These are phyloP conservation scores for Capreolus pygargus DNA, from an alignment of 2,113 vertebrate genomes.

Conservation along the genomic window DNA sequence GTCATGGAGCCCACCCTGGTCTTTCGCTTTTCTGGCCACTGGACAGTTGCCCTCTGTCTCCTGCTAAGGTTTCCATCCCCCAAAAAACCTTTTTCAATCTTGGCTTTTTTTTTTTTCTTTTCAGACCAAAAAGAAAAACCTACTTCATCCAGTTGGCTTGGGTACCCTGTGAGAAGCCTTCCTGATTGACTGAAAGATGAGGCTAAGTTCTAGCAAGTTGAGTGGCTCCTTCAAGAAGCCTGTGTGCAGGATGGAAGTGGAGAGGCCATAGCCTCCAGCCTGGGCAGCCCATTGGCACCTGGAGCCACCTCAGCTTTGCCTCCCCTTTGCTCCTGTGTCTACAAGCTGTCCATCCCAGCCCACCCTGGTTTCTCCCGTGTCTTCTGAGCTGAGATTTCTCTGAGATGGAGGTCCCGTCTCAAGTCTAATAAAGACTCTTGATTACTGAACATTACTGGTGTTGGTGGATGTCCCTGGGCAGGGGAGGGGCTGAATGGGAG, in stretches of 20 bases:
- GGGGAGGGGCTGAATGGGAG: not conserved
- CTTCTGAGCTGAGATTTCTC: not conserved
- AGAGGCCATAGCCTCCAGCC: not conserved
- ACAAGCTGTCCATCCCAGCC: not conserved
- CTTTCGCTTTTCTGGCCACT: not conserved
- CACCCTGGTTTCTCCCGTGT: not conserved
- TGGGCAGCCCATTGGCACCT: fast-evolving
- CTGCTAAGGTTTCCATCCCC: not conserved
- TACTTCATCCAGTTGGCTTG: not conserved
- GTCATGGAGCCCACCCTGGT: too few relatives aligned
- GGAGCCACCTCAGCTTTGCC: not conserved
- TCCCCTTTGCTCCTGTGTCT: not conserved
- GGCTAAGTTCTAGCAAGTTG: not conserved
- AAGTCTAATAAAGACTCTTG: constrained; percentile 61
- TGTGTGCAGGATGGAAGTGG: not conserved
- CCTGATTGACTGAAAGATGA: not conserved
- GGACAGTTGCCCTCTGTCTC: not conserved
- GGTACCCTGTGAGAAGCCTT: not conserved
- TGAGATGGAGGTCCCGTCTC: not conserved
- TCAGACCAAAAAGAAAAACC: constrained; percentile 23
- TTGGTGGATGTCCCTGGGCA: not conserved
- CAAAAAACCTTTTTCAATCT: not conserved
- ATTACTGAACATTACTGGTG: not conserved
- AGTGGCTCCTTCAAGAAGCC: not conserved
- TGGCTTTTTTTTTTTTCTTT: constrained; percentile 23